Conservation (phyloP, 1,140 invertebrate genomes). For the Caenorhabditis brenneri region DNA sequence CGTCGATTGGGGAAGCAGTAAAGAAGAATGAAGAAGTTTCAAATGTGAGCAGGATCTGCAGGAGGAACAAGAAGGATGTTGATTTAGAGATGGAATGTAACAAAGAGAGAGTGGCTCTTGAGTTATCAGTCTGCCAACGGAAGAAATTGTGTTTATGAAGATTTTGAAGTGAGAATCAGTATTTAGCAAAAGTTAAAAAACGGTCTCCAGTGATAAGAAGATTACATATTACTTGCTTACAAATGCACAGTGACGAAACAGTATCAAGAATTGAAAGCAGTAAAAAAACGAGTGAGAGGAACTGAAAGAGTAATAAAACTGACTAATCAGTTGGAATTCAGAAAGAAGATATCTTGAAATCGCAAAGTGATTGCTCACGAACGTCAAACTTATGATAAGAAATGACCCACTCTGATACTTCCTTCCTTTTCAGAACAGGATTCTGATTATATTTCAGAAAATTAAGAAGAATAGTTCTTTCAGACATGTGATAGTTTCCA, state of each 20-base stretch:
- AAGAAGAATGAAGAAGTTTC: background rate
- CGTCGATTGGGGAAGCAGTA: background rate
- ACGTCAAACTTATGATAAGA: no score
- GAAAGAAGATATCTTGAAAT: no score
- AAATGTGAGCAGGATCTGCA: background rate
- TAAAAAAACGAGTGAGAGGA: background rate
- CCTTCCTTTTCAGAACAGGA: no score
- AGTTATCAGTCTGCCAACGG: slow-evolving; percentile 26
- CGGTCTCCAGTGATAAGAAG: background rate
- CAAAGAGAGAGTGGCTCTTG: background rate
- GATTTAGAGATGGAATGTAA: slow-evolving; percentile 31
- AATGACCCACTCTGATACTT: background rate
- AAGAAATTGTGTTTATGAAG: slow-evolving; percentile 2
- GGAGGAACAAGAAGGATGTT: background rate
- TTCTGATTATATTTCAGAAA: no score
- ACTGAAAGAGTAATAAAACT: background rate
- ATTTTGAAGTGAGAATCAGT: background rate
- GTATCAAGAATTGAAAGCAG: background rate
- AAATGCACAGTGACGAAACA: background rate
- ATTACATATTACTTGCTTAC: background rate
- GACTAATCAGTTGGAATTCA: background rate
- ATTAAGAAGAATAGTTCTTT: no score
- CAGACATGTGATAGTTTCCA: background rate
- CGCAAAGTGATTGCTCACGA: no score
- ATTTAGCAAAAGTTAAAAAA: background rate